phyloP scores from a whole-genome alignment of 2,888 invertebrate genomes.

The Eubasilissa splendida region DNA sequence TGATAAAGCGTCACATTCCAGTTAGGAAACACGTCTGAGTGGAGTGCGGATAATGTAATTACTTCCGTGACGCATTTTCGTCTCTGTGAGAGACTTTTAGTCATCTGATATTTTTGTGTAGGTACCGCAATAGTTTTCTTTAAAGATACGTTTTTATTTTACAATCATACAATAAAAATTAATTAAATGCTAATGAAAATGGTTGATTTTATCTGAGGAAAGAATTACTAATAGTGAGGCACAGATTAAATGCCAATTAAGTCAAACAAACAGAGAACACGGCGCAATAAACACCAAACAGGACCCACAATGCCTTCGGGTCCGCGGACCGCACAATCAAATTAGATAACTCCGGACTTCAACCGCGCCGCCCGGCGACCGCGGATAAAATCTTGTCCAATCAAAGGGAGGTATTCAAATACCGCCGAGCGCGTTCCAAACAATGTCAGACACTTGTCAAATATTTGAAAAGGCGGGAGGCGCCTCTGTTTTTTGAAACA shows the following conservation, averaged over 20 bases:
- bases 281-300: conserved; percentile 30
- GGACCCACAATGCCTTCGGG: conserved; percentile 15
- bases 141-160: no score
- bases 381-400: conserved; percentile 42
- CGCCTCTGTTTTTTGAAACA: conserved; percentile 7
- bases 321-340: conserved; percentile 23
- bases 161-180: background rate
- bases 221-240: background rate
- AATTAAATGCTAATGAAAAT: background rate
- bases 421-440: conserved; percentile 52
- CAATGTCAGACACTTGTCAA: conserved; percentile 56
- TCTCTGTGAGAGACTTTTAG: no score
- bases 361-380: background rate
- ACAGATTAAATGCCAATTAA: conserved; percentile 16
- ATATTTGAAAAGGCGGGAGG: conserved; percentile 48
- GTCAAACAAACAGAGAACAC: conserved; percentile 21
- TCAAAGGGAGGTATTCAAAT: conserved; percentile 53
- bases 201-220: background rate
- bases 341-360: conserved; percentile 27
- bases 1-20: no score
- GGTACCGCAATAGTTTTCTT: no score
- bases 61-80: no score
- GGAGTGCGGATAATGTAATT: no score
- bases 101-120: no score
- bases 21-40: no score